These are phyloP conservation scores for Unio delphinus DNA, from an alignment of 2,888 invertebrate species.

Conservation along the genomic window DNA sequence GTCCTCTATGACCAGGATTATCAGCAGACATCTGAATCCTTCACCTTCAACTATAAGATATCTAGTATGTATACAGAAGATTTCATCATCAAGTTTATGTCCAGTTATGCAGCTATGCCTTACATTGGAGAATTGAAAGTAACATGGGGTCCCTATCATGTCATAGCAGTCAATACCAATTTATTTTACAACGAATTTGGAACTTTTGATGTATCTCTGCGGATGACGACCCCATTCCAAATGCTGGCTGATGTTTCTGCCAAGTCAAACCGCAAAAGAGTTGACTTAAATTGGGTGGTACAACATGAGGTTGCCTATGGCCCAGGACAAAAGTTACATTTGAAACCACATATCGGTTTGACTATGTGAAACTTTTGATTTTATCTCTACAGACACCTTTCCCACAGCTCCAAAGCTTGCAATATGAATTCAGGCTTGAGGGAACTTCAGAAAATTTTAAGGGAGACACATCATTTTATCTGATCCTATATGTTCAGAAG, in stretches of 20 bases:
- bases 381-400: constrained; percentile 47
- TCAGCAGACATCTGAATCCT: constrained; percentile 13
- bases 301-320: constrained; percentile 36
- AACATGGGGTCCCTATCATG: constrained; percentile 34
- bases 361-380: constrained; percentile 33
- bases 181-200: constrained; percentile 30
- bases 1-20: constrained; percentile 30
- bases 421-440: constrained; percentile 29
- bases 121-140: constrained; percentile 31
- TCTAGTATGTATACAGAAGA: constrained; percentile 31
- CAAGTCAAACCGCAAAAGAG: constrained; percentile 24
- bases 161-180: constrained; percentile 20
- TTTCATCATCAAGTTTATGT: constrained; percentile 25
- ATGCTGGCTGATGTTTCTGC: constrained; percentile 18
- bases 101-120: constrained; percentile 35
- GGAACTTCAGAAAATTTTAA: constrained; percentile 27
- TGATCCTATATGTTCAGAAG: constrained; percentile 33
- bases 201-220: constrained; percentile 27
- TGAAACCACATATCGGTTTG: constrained; percentile 32
- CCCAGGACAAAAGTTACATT: constrained; percentile 36
- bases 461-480: constrained; percentile 31
- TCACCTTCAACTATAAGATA: constrained; percentile 24
- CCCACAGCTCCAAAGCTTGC: constrained; percentile 34
- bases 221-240: constrained; percentile 42
- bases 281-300: constrained; percentile 42